Percentiles rank a stretch among this genome's conserved stretches.
Conservation (phyloP, 2,888 invertebrate species). For the Thecophora atra region DNA sequence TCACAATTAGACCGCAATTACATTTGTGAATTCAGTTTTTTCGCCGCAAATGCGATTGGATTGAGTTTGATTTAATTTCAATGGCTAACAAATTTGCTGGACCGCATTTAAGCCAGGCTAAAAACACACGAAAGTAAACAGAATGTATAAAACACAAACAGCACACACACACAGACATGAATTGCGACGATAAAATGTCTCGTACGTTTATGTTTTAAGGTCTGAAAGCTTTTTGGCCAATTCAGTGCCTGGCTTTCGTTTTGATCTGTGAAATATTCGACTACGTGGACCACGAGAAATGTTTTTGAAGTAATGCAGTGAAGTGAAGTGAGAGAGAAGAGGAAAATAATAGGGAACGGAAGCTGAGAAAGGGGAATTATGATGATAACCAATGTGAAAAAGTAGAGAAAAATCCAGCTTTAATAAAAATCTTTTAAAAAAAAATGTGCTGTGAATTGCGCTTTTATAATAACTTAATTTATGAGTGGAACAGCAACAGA, state of each 20-base stretch:
- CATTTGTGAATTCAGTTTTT: too few species aligned
- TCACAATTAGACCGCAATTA: too few species aligned
- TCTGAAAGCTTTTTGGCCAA: conserved; percentile 37
- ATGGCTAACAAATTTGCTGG: too few species aligned
- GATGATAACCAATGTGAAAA: too few species aligned
- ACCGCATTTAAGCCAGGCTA: too few species aligned
- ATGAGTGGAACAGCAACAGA: background rate
- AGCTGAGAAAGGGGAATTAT: background rate
- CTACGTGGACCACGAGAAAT: conserved; percentile 48
- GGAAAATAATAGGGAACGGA: background rate
- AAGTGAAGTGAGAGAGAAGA: background rate
- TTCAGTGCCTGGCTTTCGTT: conserved; percentile 49
- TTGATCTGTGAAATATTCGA: conserved; percentile 43
- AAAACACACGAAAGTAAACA: background rate
- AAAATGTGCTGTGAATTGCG: too few species aligned
- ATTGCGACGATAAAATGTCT: conserved; percentile 1
- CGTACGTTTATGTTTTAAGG: conserved; percentile 5
- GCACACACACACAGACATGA: background rate
- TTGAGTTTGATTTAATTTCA: too few species aligned
- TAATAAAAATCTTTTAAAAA: background rate
- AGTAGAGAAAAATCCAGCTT: background rate
- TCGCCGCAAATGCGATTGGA: too few species aligned
- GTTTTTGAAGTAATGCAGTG: conserved; percentile 34
- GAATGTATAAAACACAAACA: background rate
- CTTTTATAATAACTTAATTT: background rate